A percentile compares a stretch with the other conserved stretches of the same genome.
phyloP scores from a whole-genome alignment of 2,888 invertebrate species.

The Sminthurinus aureus region DNA sequence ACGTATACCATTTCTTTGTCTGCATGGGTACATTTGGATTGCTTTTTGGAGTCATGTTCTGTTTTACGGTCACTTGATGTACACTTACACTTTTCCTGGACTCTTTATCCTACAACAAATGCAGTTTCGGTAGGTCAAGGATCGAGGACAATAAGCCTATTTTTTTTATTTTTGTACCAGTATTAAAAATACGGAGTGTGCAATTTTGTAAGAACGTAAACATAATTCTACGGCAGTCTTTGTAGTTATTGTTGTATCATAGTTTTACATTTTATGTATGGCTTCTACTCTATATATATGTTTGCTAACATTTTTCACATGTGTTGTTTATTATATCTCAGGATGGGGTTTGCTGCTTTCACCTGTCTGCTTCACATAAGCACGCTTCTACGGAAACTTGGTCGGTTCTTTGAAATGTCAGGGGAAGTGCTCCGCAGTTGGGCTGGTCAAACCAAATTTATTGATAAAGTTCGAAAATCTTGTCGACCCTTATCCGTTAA shows the following conservation, averaged over 20 bases:
- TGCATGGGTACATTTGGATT: slow-evolving; percentile 21
- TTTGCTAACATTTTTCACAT: no score
- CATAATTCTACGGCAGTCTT: no score
- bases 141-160: background rate
- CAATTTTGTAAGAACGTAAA: background rate
- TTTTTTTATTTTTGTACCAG: background rate
- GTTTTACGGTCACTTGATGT: slow-evolving; percentile 24
- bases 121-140: background rate
- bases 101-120: slow-evolving; percentile 1
- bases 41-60: slow-evolving; percentile 29
- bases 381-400: slow-evolving; percentile 4
- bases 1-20: background rate
- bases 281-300: no score
- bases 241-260: no score
- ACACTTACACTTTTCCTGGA: slow-evolving; percentile 29
- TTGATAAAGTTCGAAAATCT: background rate
- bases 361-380: background rate
- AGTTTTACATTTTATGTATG: no score
- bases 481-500: background rate
- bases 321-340: no score
- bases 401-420: slow-evolving; percentile 7
- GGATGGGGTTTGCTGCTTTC: slow-evolving; percentile 17
- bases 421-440: background rate
- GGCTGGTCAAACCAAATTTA: background rate
- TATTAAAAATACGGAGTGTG: background rate